Evolutionary conservation across 2,888 invertebrate species (phyloP).

Genomic region (Mythimna ferrago): DNA sequence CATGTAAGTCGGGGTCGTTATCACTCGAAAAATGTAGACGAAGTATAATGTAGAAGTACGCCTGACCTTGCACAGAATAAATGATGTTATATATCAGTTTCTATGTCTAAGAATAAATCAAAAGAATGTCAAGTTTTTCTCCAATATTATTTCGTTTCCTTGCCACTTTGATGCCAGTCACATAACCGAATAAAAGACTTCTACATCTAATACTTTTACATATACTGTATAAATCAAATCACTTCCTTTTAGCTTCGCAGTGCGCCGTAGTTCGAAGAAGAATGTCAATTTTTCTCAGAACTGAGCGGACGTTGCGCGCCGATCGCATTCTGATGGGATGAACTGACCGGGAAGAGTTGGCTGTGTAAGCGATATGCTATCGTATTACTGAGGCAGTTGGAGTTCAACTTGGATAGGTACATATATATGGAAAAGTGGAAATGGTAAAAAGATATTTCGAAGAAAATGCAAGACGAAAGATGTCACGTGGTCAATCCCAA

Average conservation of each 20-base stretch:
- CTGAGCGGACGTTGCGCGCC: constrained; percentile 21
- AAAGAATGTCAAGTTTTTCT: no score
- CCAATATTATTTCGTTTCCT: background rate
- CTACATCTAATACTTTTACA: constrained; percentile 6
- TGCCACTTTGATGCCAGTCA: background rate
- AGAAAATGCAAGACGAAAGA: background rate
- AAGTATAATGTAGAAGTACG: no score
- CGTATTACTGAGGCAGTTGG: constrained; percentile 26
- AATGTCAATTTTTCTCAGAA: constrained; percentile 55
- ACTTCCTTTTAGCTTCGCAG: constrained; percentile 25
- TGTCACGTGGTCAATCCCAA: background rate
- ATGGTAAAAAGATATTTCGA: background rate
- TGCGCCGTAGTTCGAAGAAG: constrained; percentile 37
- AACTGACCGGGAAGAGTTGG: constrained; percentile 33
- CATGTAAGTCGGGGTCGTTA: no score
- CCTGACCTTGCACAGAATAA: no score
- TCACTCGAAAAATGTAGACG: no score
- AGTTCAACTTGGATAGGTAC: constrained; percentile 3
- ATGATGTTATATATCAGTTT: no score
- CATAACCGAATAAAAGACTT: constrained; percentile 9
- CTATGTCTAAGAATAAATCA: no score
- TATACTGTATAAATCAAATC: constrained; percentile 27
- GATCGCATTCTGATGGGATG: constrained; percentile 57
- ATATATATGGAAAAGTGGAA: background rate
- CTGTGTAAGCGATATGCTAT: constrained; percentile 34